Percentiles rank a stretch among this genome's conserved stretches.
Conservation (phyloP, 1,140 invertebrate species). For the Euura lappo region DNA sequence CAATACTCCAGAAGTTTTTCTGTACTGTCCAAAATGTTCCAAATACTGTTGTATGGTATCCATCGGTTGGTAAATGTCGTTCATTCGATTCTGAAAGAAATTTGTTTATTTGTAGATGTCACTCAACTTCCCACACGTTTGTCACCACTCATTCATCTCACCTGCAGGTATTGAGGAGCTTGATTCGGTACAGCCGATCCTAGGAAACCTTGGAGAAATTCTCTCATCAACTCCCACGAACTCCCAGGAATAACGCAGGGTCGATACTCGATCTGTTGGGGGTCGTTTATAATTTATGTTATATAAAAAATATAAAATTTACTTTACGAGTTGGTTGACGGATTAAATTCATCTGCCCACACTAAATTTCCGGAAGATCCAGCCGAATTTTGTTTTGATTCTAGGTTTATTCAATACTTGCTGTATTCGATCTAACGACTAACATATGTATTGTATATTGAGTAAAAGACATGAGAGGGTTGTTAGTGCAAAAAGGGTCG, state of each 20-base stretch:
- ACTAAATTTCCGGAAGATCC: no score
- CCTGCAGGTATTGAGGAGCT: conserved; percentile 68
- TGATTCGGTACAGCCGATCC: conserved; percentile 75
- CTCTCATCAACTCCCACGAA: conserved; percentile 91
- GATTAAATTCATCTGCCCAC: no score
- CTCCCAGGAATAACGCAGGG: conserved; percentile 85
- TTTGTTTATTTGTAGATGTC: no score
- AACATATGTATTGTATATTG: no score
- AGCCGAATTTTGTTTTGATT: background rate
- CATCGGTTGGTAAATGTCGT: conserved; percentile 86
- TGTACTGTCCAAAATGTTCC: conserved; percentile 90
- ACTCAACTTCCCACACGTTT: no score
- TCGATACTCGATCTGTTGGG: conserved; percentile 84
- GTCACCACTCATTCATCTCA: conserved; percentile 35
- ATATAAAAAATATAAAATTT: background rate
- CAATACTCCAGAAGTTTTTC: conserved; percentile 71
- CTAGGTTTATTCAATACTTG: no score
- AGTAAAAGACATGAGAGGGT: no score
- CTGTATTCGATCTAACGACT: no score
- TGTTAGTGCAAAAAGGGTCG: no score
- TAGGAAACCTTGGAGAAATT: conserved; percentile 91
- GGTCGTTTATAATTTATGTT: background rate
- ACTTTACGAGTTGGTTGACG: background rate
- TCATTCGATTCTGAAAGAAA: conserved; percentile 75
- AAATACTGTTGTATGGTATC: conserved; percentile 95